Evolutionary conservation across 1,140 invertebrate species (phyloP).

Genomic region (Dufourea novaeangliae): DNA sequence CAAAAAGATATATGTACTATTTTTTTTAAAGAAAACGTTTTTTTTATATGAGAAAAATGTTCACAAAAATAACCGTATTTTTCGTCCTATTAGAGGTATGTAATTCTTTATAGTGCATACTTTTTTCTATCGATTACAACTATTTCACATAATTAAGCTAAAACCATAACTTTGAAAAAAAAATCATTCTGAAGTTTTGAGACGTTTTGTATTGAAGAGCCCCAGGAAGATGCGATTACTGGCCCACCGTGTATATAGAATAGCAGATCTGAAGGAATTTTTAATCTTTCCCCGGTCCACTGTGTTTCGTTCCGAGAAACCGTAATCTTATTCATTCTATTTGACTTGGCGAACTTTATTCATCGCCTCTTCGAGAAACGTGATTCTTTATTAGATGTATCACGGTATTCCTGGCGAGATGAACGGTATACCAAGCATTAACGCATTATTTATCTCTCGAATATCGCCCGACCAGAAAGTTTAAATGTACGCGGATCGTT

Average conservation of each 20-base stretch:
- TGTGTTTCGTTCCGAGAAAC: neutral
- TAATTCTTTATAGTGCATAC: too few relatives aligned
- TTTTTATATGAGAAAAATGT: neutral
- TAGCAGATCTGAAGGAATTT: neutral
- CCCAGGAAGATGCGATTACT: too few relatives aligned
- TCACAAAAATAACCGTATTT: too few relatives aligned
- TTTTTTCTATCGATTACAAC: too few relatives aligned
- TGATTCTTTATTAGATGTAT: neutral
- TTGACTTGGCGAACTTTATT: conserved; percentile 20
- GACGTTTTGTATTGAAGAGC: too few relatives aligned
- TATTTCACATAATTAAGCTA: too few relatives aligned
- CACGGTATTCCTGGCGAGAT: neutral
- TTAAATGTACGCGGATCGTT: neutral
- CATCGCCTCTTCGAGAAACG: neutral
- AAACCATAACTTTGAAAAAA: too few relatives aligned
- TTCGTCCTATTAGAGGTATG: too few relatives aligned
- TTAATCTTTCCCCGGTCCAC: too few relatives aligned
- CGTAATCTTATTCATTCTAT: conserved; percentile 13
- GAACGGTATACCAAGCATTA: neutral
- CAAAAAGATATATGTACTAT: too few relatives aligned
- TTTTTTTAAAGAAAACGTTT: too few relatives aligned
- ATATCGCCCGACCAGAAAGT: neutral
- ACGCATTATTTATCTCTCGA: neutral
- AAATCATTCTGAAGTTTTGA: too few relatives aligned
- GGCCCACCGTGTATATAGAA: neutral